phyloP scores from a whole-genome alignment of 2,888 invertebrate species.

The Tortrix viridana region DNA sequence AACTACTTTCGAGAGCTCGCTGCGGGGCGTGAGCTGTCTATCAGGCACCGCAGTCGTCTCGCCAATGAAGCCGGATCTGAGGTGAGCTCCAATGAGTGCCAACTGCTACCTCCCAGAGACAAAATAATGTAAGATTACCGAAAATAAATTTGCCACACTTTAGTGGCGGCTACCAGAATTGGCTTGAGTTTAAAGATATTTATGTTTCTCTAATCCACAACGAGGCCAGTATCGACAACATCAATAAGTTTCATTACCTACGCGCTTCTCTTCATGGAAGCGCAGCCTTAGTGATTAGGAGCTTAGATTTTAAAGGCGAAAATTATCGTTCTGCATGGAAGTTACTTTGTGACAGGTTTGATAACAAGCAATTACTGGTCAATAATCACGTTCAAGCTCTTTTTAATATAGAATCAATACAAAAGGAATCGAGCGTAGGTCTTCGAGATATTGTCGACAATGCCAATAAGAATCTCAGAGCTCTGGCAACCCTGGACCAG shows the following conservation, averaged over 20 bases:
- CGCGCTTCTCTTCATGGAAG: conserved; percentile 10
- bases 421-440: conserved; percentile 14
- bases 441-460: conserved; percentile 6
- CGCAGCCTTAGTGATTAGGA: conserved; percentile 2
- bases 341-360: conserved; percentile 14
- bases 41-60: neutral
- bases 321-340: conserved; percentile 13
- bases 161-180: conserved; percentile 11
- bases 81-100: neutral
- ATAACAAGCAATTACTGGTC: conserved; percentile 15
- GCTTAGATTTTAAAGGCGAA: conserved; percentile 1
- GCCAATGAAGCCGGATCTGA: neutral
- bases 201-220: neutral
- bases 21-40: neutral
- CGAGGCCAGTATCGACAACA: conserved; percentile 2
- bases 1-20: neutral
- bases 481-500: neutral
- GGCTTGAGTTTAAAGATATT: conserved; percentile 11
- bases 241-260: conserved; percentile 1
- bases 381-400: conserved; percentile 22
- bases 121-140: conserved; percentile 3
- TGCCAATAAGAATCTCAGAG: neutral
- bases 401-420: conserved; percentile 10
- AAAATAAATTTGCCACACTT: neutral
- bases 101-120: neutral